These are phyloP conservation scores for Drosophila takahashii DNA, from an alignment of 1,140 invertebrate species.

Conservation along the genomic window DNA sequence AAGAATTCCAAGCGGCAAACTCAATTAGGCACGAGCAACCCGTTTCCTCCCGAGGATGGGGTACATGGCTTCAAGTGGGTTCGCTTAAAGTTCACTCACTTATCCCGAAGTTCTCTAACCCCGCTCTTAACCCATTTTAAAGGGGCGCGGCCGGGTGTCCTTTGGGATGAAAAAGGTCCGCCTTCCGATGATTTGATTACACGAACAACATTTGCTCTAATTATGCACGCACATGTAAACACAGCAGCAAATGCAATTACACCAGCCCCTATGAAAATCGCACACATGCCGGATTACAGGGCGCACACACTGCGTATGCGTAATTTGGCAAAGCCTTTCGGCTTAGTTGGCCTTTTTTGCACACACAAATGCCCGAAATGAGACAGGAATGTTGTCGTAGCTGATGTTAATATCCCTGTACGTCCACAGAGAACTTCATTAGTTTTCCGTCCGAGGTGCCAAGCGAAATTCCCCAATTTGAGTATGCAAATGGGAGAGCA, in stretches of 20 bases:
- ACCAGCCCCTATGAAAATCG: slow-evolving; percentile 26
- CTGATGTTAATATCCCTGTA: slow-evolving; percentile 23
- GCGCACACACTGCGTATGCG: slow-evolving; percentile 70
- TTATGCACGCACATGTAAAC: slow-evolving; percentile 81
- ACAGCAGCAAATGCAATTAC: slow-evolving; percentile 75
- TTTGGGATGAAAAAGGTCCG: slow-evolving; percentile 29
- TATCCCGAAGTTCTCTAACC: neutral
- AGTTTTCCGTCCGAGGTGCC: slow-evolving; percentile 11
- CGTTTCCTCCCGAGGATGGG: slow-evolving; percentile 3
- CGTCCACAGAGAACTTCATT: slow-evolving; percentile 25
- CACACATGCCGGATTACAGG: slow-evolving; percentile 52
- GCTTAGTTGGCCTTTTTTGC: slow-evolving; percentile 43
- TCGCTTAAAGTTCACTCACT: slow-evolving; percentile 50
- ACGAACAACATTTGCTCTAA: slow-evolving; percentile 75
- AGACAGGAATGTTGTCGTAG: slow-evolving; percentile 16
- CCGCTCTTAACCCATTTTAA: neutral
- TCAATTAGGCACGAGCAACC: slow-evolving; percentile 67
- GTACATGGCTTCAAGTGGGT: neutral
- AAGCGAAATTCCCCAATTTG: no score
- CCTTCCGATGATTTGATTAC: slow-evolving; percentile 71
- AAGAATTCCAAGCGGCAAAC: slow-evolving; percentile 51
- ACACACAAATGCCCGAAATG: slow-evolving; percentile 16
- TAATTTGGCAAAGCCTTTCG: slow-evolving; percentile 62
- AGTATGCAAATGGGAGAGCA: slow-evolving; percentile 5
- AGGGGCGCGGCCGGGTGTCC: slow-evolving; percentile 7